Percentiles rank a stretch among this genome's conserved stretches.
Evolutionary conservation across 2,797 vertebrate species (phyloP).

Genomic region (Geotrypetes seraphini): DNA sequence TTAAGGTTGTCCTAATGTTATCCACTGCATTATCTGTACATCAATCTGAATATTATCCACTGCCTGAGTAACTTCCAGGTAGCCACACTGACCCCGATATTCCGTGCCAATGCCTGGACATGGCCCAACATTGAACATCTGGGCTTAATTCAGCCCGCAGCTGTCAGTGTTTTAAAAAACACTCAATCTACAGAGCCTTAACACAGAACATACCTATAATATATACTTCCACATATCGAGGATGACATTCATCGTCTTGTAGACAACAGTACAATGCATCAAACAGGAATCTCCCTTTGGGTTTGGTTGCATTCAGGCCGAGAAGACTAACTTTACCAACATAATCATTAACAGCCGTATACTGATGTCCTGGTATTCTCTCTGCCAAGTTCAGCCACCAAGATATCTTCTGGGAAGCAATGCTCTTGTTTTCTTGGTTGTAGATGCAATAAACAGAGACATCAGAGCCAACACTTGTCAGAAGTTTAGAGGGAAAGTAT

Average conservation of each 20-base stretch:
- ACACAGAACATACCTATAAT: constrained; percentile 83
- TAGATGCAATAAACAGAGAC: constrained; percentile 74
- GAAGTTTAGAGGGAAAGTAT: constrained; percentile 72
- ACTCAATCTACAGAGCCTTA: too few relatives aligned
- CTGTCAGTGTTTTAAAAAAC: too few relatives aligned
- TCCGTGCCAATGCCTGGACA: too few relatives aligned
- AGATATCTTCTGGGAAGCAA: constrained; percentile 48
- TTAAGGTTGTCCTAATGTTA: too few relatives aligned
- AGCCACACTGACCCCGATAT: too few relatives aligned
- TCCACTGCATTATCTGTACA: too few relatives aligned
- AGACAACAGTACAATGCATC: constrained; percentile 71
- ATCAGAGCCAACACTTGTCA: constrained; percentile 61
- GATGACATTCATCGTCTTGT: constrained; percentile 47
- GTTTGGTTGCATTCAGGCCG: constrained; percentile 50
- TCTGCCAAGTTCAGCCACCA: constrained; percentile 72
- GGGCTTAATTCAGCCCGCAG: too few relatives aligned
- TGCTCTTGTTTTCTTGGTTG: constrained; percentile 50
- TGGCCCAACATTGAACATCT: too few relatives aligned
- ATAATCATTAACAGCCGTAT: constrained; percentile 51
- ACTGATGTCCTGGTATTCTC: constrained; percentile 59
- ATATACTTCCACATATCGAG: constrained; percentile 74
- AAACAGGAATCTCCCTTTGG: constrained; percentile 54
- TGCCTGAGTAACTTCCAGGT: too few relatives aligned
- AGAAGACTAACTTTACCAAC: constrained; percentile 70
- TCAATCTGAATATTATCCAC: too few relatives aligned